Evolutionary conservation across 1,140 invertebrate genomes (phyloP).

Genomic region (Drosophila nigrodunni): DNA sequence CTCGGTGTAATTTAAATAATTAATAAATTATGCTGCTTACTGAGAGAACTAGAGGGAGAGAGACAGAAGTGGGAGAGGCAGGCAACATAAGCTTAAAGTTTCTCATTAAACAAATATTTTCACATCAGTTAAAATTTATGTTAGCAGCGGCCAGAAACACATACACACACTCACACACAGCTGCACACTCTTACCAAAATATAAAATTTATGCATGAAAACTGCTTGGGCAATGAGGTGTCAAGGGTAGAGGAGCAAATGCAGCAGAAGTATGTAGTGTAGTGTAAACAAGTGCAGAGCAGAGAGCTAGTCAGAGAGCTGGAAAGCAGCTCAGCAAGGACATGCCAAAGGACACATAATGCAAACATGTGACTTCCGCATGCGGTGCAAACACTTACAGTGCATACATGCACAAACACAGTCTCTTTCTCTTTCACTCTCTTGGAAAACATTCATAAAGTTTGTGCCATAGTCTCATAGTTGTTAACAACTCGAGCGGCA

Average conservation of each 20-base stretch:
- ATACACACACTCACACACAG: slow-evolving; percentile 40
- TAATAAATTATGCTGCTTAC: slow-evolving; percentile 74
- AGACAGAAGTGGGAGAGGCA: slow-evolving; percentile 9
- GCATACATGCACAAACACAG: slow-evolving; percentile 33
- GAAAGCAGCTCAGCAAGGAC: slow-evolving; percentile 64
- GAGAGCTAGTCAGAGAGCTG: slow-evolving; percentile 20
- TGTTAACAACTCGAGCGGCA: slow-evolving; percentile 78
- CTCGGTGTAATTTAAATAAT: slow-evolving; percentile 73
- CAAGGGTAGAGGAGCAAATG: neutral
- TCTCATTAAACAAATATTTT: slow-evolving; percentile 83
- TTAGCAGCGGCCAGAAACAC: slow-evolving; percentile 36
- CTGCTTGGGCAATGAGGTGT: slow-evolving; percentile 29
- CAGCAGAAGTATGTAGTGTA: slow-evolving; percentile 58
- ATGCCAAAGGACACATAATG: slow-evolving; percentile 82
- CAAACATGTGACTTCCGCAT: slow-evolving; percentile 83
- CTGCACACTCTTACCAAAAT: slow-evolving; percentile 45
- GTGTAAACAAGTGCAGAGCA: slow-evolving; percentile 62
- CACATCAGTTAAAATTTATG: slow-evolving; percentile 81
- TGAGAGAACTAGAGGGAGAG: slow-evolving; percentile 1
- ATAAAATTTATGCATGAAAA: slow-evolving; percentile 65
- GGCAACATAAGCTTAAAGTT: slow-evolving; percentile 66
- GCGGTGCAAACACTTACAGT: slow-evolving; percentile 77
- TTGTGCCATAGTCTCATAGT: slow-evolving; percentile 75
- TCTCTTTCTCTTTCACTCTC: neutral
- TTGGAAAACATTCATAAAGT: slow-evolving; percentile 69